Base-by-base conservation (phyloP, 2,888 invertebrate genomes). In the Synergus gifuensis region DNA sequence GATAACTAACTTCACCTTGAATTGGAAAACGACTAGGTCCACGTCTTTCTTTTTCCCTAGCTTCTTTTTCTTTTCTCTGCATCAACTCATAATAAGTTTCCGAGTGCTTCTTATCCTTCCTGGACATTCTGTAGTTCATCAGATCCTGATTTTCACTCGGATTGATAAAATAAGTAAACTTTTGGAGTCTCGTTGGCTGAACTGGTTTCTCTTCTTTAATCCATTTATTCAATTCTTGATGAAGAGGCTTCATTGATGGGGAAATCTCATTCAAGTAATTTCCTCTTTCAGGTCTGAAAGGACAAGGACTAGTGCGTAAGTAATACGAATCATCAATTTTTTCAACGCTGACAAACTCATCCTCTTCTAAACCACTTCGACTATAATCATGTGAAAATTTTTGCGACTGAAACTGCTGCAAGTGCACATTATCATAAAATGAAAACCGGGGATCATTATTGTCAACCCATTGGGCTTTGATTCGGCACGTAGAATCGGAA, bases 81-180 rank as follows among this genome's bases (percentile, higher is more conserved):
- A 89, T 82, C 36, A 86, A 86, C 79, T 92, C 92, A n/a, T 88
- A 84, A 79, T 91, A 91, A 0, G 92, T 92, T 76, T 91, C 89
- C n/a, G 92, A 91, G 67, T 90, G 86, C 81, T 92, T 92, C 77
- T 92, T 92, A 76, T 92, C 91, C 81, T 90, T 91, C 16, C 92
- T 82, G 28, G 92, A 91, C 88, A 92, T 89, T 80, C 89, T 91
- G 76, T 90, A 90, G 69, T 87, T 87, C 85, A 85, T 88, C 16
- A 87, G 66, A 11, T 86, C 86, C 0, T 83, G 66, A 42, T 88
- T 89, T 2, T 80, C 77, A 0, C 81, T 80, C 0, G 90, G 89
- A 77, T 90, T 89, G 14, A 89, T 84, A 76, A 90, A 89, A 76
- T 89, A 88, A 5, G 89, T 89, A 76, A 91, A 90, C 76, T 89